Percentiles rank a stretch among this genome's conserved stretches.
Conservation (phyloP, 1,140 invertebrate species). For the Grapholita molesta region DNA sequence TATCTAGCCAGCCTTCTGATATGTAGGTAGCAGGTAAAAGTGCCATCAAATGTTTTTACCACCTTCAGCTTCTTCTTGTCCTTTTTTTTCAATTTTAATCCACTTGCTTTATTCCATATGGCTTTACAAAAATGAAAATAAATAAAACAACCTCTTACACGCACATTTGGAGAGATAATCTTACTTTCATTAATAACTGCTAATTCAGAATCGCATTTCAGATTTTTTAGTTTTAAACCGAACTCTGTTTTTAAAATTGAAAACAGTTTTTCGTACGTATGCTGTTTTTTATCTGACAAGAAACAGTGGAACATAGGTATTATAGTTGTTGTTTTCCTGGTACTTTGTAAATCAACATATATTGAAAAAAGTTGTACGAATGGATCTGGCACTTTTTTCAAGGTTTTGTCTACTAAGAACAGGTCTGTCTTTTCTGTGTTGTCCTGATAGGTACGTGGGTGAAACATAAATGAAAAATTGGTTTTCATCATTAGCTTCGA, state of each 20-base stretch:
- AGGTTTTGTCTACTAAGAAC: neutral
- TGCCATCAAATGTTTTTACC: neutral
- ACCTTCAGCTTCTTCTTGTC: neutral
- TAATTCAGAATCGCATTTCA: slow-evolving; percentile 13
- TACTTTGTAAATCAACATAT: slow-evolving; percentile 1
- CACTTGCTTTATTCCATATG: neutral
- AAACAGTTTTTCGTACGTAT: neutral
- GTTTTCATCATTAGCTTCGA: slow-evolving; percentile 7
- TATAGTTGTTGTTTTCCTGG: neutral
- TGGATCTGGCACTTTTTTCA: neutral
- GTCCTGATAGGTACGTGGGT: neutral
- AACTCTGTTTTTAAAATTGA: slow-evolving; percentile 1
- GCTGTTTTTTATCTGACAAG: neutral
- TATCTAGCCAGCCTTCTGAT: slow-evolving; percentile 7
- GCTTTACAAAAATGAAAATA: slow-evolving; percentile 9
- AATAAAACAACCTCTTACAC: slow-evolving; percentile 5
- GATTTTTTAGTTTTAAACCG: neutral
- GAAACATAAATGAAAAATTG: slow-evolving; percentile 7
- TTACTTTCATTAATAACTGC: slow-evolving; percentile 8
- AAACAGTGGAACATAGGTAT: neutral
- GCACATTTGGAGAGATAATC: neutral
- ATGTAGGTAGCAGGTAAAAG: neutral
- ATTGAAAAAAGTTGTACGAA: slow-evolving; percentile 2
- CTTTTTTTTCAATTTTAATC: slow-evolving; percentile 7
- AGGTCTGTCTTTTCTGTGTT: neutral